Evolutionary conservation across 92 coral and sea anemone species (phyloP).

Genomic region (Phenganax marumi): DNA sequence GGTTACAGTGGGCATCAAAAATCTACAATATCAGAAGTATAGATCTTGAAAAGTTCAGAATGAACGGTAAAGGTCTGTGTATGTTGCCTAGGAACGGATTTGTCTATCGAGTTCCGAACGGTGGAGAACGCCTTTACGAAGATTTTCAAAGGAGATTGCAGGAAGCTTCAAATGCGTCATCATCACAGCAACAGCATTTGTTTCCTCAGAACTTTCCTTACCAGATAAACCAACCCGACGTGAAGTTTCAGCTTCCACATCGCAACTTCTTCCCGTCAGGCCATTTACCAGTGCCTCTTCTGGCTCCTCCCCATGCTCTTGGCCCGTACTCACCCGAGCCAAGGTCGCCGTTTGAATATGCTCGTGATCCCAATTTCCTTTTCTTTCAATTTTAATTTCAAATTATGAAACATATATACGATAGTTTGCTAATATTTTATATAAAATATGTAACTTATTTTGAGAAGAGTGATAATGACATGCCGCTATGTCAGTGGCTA

Average conservation of each 20-base stretch:
- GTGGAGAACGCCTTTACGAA: slow-evolving; percentile 80
- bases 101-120: slow-evolving; percentile 84
- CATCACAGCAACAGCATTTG: slow-evolving; percentile 34
- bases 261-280: slow-evolving; percentile 23
- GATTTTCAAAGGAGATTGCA: slow-evolving; percentile 83
- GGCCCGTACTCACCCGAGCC: slow-evolving; percentile 41
- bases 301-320: slow-evolving; percentile 37
- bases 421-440: slow-evolving; percentile 31
- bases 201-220: slow-evolving; percentile 30
- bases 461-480: slow-evolving; percentile 9
- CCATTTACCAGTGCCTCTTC: slow-evolving; percentile 28
- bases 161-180: slow-evolving; percentile 70
- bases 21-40: slow-evolving; percentile 77
- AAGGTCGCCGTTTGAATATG: slow-evolving; percentile 36
- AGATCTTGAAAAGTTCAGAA: slow-evolving; percentile 85
- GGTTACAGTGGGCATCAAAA: slow-evolving; percentile 94
- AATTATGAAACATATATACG: slow-evolving; percentile 13
- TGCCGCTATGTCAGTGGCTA: neutral
- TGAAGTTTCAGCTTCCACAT: slow-evolving; percentile 29
- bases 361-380: slow-evolving; percentile 40
- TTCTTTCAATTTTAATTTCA: slow-evolving; percentile 36
- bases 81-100: slow-evolving; percentile 83
- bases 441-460: slow-evolving; percentile 42
- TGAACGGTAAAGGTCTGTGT: slow-evolving; percentile 99
- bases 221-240: slow-evolving; percentile 24